phyloP scores from a whole-genome alignment of 2,888 invertebrate genomes.

The Stenichneumon culpator region DNA sequence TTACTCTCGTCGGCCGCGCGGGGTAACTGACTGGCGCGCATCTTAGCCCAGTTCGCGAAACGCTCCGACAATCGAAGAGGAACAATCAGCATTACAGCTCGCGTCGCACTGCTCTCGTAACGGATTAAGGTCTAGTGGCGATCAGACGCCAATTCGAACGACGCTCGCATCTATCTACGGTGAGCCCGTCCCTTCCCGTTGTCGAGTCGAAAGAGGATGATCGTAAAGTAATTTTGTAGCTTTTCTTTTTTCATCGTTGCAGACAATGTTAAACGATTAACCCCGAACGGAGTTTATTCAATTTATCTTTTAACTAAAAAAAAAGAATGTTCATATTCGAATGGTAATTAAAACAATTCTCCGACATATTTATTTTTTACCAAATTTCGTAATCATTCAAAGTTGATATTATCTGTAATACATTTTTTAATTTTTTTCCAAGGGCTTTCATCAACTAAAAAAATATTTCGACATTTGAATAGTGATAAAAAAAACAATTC shows the following conservation, averaged over 20 bases:
- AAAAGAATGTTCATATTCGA: not conserved
- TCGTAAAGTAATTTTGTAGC: slow-evolving; percentile 42
- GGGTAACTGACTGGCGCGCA: slow-evolving; percentile 51
- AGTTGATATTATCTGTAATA: no score
- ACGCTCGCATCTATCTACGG: slow-evolving; percentile 61
- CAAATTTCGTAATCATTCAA: not conserved
- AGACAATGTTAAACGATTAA: not conserved
- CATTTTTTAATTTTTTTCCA: no score
- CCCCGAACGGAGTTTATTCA: not conserved
- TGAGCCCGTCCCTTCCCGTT: not conserved
- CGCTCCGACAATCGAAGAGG: slow-evolving; percentile 68
- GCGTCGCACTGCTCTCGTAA: slow-evolving; percentile 69
- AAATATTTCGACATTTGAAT: not conserved
- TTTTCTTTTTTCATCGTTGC: not conserved
- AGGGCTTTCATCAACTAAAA: not conserved
- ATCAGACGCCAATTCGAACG: slow-evolving; percentile 74
- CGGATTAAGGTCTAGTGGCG: slow-evolving; percentile 82
- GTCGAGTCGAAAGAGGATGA: slow-evolving; percentile 25
- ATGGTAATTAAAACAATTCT: not conserved
- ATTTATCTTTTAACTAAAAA: not conserved
- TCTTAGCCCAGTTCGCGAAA: slow-evolving; percentile 77
- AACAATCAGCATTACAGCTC: slow-evolving; percentile 76
- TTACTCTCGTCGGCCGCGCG: slow-evolving; percentile 39
- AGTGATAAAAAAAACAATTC: not conserved
- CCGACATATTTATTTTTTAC: not conserved